These are phyloP conservation scores for Taurulus bubalis DNA, from an alignment of 2,113 vertebrate species.

Conservation along the genomic window DNA sequence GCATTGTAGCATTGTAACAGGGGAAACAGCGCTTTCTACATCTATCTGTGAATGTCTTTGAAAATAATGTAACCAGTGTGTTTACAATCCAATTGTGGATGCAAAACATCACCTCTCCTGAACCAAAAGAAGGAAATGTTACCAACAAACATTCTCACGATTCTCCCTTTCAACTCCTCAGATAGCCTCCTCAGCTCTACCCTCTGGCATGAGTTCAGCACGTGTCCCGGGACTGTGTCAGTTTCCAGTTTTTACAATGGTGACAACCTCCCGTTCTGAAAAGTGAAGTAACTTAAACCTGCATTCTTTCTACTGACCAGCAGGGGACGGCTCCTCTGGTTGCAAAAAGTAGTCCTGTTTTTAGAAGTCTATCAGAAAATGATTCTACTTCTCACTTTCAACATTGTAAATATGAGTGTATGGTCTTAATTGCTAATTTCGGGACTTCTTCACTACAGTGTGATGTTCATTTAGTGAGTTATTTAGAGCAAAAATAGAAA, in stretches of 20 bases:
- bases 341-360: background rate
- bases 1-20: background rate
- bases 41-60: slow-evolving; percentile 17
- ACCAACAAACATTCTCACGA: background rate
- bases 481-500: no score
- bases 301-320: background rate
- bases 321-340: background rate
- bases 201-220: no score
- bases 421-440: background rate
- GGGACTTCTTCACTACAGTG: background rate
- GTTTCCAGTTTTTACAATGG: no score
- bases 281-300: background rate
- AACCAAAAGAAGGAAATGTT: background rate
- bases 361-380: background rate
- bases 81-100: background rate
- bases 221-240: no score
- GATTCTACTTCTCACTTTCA: background rate
- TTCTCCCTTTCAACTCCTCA: no score
- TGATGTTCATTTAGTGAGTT: background rate
- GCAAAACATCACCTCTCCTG: background rate
- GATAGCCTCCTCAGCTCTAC: no score
- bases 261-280: no score
- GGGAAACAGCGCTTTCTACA: background rate
- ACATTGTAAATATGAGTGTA: background rate
- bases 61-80: background rate